phyloP scores from a whole-genome alignment of 2,888 invertebrate genomes.

The Galerucella pusilla region DNA sequence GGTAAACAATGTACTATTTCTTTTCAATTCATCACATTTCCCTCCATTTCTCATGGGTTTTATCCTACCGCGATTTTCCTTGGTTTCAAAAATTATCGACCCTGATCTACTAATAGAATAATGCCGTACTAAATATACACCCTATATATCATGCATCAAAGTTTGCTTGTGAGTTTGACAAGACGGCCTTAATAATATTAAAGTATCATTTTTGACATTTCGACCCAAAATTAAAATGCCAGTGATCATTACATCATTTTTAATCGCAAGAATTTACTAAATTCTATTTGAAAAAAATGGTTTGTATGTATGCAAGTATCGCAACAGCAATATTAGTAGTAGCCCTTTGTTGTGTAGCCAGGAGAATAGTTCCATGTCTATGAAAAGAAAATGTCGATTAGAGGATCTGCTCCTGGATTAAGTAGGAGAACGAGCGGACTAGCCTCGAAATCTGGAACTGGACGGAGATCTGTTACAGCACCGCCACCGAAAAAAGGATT shows the following conservation, averaged over 20 bases:
- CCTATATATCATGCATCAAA: background rate
- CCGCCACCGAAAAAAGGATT: constrained; percentile 1
- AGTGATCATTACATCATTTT: constrained; percentile 35
- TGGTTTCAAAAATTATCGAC: too few species aligned
- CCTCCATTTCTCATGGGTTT: too few species aligned
- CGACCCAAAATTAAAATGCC: constrained; percentile 38
- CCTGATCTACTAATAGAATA: too few species aligned
- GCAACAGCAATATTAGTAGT: constrained; percentile 50
- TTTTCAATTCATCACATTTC: too few species aligned
- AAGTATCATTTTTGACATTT: constrained; percentile 10
- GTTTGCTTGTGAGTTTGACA: background rate
- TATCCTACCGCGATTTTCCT: too few species aligned
- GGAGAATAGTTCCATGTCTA: constrained; percentile 47
- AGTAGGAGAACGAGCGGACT: background rate
- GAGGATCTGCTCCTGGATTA: background rate
- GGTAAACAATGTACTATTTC: too few species aligned
- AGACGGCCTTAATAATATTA: background rate
- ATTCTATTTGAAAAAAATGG: constrained; percentile 24
- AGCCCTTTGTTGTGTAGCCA: constrained; percentile 49
- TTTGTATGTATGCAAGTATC: constrained; percentile 47
- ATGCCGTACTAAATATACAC: too few species aligned
- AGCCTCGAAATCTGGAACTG: constrained; percentile 6
- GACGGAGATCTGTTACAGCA: background rate
- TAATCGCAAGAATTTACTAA: constrained; percentile 12
- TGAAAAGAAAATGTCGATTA: constrained; percentile 24